phyloP scores from a whole-genome alignment of 2,113 vertebrate genomes.

The Lota lota region DNA sequence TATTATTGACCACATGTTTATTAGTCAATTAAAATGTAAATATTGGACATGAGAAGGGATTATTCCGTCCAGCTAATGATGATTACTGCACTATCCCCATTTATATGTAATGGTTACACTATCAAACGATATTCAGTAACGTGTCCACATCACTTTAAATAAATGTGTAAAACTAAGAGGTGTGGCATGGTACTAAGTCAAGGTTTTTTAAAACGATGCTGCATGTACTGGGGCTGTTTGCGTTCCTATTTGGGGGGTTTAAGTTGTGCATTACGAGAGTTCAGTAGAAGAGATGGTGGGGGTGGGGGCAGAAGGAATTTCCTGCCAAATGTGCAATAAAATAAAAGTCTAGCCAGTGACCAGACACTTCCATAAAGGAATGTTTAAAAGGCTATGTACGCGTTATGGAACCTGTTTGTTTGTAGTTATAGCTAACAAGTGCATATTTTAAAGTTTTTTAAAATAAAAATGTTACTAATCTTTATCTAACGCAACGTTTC shows the following conservation, averaged over 20 bases:
- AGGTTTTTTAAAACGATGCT: slow-evolving; percentile 46
- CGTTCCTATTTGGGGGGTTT: slow-evolving; percentile 56
- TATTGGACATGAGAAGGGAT: too few relatives aligned
- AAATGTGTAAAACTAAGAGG: too few relatives aligned
- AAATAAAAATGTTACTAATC: slow-evolving; percentile 34
- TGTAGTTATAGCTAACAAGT: slow-evolving; percentile 34
- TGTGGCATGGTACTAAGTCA: slow-evolving; percentile 10
- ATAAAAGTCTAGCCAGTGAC: slow-evolving; percentile 65
- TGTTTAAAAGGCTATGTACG: slow-evolving; percentile 43
- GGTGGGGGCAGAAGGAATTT: slow-evolving; percentile 75
- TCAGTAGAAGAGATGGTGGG: slow-evolving; percentile 56
- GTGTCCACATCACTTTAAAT: too few relatives aligned
- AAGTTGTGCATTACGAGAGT: slow-evolving; percentile 65
- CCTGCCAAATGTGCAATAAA: slow-evolving; percentile 82
- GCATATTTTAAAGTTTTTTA: slow-evolving; percentile 45
- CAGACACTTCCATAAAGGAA: slow-evolving; percentile 59
- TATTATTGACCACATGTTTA: not conserved
- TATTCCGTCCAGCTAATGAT: too few relatives aligned
- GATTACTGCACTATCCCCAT: too few relatives aligned
- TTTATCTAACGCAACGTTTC: slow-evolving; percentile 29
- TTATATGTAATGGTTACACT: too few relatives aligned
- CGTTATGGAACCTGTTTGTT: slow-evolving; percentile 56
- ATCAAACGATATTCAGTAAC: too few relatives aligned
- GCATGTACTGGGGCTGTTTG: slow-evolving; percentile 35
- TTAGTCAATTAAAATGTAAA: too few relatives aligned